Conservation (phyloP, 2,113 vertebrate genomes). For the Dolichotis patagonum region DNA sequence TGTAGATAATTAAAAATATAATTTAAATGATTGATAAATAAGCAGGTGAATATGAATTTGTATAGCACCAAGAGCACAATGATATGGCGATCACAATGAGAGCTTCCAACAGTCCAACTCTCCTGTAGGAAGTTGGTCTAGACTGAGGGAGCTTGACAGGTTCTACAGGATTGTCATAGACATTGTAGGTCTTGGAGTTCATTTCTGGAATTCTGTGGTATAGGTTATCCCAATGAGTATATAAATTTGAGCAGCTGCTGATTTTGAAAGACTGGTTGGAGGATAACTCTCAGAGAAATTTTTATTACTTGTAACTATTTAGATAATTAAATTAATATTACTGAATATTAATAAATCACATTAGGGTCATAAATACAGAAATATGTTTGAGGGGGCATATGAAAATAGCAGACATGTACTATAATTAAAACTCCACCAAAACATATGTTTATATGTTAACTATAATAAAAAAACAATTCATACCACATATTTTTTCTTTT, state of each 20-base stretch:
- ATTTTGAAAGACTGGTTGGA: neutral
- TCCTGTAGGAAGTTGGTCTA: neutral
- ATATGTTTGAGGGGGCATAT: neutral
- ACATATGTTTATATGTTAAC: neutral
- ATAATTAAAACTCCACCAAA: neutral
- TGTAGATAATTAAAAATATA: neutral
- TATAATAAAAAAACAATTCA: neutral
- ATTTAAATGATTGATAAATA: neutral
- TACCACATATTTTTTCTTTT: neutral
- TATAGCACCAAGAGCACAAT: neutral
- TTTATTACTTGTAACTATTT: neutral
- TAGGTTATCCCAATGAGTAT: neutral
- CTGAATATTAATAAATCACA: neutral
- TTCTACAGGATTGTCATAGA: neutral
- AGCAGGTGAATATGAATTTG: neutral
- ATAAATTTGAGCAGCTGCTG: neutral
- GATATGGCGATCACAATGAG: neutral
- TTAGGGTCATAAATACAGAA: neutral
- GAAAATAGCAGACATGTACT: neutral
- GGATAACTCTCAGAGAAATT: neutral
- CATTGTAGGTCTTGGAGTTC: neutral
- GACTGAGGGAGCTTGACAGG: neutral
- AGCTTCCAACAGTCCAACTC: neutral
- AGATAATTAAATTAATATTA: neutral
- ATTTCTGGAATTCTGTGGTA: neutral